phyloP scores from a whole-genome alignment of 2,113 vertebrate species.

The Eudyptes chrysolophus region DNA sequence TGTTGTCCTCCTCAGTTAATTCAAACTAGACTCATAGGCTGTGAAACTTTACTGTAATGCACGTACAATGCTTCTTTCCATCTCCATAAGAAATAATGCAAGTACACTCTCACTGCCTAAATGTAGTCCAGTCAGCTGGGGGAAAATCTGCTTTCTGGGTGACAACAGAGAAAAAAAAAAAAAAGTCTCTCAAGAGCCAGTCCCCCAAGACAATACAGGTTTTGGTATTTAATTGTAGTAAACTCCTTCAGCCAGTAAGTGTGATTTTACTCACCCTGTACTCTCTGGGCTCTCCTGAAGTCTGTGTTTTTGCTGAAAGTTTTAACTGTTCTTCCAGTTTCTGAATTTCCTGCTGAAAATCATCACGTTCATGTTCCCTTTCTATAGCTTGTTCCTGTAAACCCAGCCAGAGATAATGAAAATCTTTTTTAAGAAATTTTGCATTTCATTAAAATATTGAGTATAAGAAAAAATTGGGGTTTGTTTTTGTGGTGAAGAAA shows the following conservation, averaged over 20 bases:
- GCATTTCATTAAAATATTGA: not conserved
- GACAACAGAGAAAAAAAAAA: not conserved
- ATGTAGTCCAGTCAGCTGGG: not conserved
- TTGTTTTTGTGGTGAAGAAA: not conserved
- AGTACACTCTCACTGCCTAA: not conserved
- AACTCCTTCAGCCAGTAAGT: not conserved
- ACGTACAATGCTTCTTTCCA: not conserved
- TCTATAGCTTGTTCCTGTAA: constrained; percentile 91
- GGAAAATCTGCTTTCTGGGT: not conserved
- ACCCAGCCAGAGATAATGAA: not conserved
- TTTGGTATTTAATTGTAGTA: not conserved
- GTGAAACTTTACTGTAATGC: not conserved
- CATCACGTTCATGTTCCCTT: constrained; percentile 93
- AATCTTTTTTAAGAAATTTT: not conserved
- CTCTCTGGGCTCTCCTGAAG: constrained; percentile 59
- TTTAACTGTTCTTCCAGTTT: constrained; percentile 87
- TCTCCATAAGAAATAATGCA: not conserved
- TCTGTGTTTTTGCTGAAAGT: constrained; percentile 62
- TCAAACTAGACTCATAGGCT: not conserved
- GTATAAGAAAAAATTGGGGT: not conserved
- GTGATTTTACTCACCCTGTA: constrained; percentile 73
- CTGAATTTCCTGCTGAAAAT: constrained; percentile 95
- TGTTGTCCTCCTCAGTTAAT: not conserved
- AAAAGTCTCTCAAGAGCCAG: not conserved
- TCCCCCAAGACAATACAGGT: not conserved